These are phyloP conservation scores for Onthophagus taurus DNA, from an alignment of 1,140 invertebrate genomes.

Conservation along the genomic window DNA sequence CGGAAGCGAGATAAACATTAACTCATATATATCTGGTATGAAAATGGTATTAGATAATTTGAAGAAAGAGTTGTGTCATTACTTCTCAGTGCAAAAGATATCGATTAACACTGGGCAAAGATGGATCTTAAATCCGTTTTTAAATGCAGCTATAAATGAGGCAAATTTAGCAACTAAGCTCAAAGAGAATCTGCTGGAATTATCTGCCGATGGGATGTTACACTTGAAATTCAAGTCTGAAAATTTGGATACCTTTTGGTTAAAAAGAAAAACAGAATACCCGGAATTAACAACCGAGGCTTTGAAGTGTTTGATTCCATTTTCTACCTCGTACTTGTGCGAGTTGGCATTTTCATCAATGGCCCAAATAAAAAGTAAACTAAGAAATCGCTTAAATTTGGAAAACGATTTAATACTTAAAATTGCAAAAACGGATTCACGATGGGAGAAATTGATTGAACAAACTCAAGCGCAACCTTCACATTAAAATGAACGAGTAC, in stretches of 20 bases:
- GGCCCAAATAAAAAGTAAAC: conserved; percentile 1
- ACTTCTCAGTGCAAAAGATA: conserved; percentile 1
- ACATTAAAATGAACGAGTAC: conserved; percentile 1
- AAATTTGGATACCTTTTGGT: conserved; percentile 1
- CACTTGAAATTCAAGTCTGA: conserved; percentile 1
- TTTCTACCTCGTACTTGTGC: conserved; percentile 1
- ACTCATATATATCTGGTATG: conserved; percentile 1
- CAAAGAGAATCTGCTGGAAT: too few species aligned
- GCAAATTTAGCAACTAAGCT: too few species aligned
- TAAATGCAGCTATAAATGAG: conserved; percentile 1
- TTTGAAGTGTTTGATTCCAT: too few species aligned
- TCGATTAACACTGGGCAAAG: neutral
- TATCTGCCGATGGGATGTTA: too few species aligned
- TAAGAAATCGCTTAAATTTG: too few species aligned
- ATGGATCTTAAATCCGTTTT: conserved; percentile 1
- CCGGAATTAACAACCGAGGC: conserved; percentile 1
- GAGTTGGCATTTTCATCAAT: conserved; percentile 1
- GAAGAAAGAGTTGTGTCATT: neutral
- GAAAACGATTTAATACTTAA: too few species aligned
- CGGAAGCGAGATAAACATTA: conserved; percentile 1
- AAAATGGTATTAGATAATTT: conserved; percentile 1
- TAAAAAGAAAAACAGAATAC: conserved; percentile 1
- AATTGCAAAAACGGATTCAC: too few species aligned
- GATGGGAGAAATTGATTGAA: conserved; percentile 1
- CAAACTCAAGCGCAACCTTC: conserved; percentile 1